These are phyloP conservation scores for Pseudorhombus dupliciocellatus DNA, from an alignment of 2,113 vertebrate species.

Conservation along the genomic window DNA sequence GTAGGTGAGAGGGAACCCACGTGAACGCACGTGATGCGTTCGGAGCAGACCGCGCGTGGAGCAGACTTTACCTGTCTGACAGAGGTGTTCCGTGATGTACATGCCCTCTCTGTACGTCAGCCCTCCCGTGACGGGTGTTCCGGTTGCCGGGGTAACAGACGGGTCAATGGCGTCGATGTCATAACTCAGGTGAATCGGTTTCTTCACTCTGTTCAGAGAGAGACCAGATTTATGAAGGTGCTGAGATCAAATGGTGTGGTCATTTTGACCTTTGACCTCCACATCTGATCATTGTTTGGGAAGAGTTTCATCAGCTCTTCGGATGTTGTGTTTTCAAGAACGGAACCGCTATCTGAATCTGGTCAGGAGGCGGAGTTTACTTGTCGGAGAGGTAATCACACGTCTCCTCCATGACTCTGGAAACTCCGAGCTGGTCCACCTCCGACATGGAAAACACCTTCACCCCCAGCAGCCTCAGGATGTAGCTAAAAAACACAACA, in stretches of 20 bases:
- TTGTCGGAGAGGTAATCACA: constrained; percentile 77
- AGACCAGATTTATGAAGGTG: too few relatives aligned
- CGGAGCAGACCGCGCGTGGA: too few relatives aligned
- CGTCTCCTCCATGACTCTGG: constrained; percentile 81
- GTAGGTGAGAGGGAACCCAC: neutral
- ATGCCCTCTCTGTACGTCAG: constrained; percentile 82
- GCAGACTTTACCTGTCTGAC: constrained; percentile 74
- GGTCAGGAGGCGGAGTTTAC: constrained; percentile 34
- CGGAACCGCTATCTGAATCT: too few relatives aligned
- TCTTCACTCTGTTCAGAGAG: constrained; percentile 68
- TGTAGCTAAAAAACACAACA: constrained; percentile 58
- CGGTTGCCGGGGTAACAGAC: constrained; percentile 78
- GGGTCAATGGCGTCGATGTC: constrained; percentile 85
- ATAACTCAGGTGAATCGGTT: constrained; percentile 83
- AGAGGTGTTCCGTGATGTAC: constrained; percentile 77
- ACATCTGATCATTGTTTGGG: too few relatives aligned
- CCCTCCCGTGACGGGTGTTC: constrained; percentile 80
- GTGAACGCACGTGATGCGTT: too few relatives aligned
- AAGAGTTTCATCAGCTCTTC: too few relatives aligned
- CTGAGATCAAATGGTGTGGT: neutral
- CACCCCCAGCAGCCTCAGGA: constrained; percentile 77
- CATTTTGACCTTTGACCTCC: too few relatives aligned
- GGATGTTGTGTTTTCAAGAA: too few relatives aligned
- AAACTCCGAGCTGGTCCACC: constrained; percentile 78
- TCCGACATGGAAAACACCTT: constrained; percentile 80